Evolutionary conservation across 2,888 invertebrate species (phyloP).

Genomic region (Polylopha cassiicola): DNA sequence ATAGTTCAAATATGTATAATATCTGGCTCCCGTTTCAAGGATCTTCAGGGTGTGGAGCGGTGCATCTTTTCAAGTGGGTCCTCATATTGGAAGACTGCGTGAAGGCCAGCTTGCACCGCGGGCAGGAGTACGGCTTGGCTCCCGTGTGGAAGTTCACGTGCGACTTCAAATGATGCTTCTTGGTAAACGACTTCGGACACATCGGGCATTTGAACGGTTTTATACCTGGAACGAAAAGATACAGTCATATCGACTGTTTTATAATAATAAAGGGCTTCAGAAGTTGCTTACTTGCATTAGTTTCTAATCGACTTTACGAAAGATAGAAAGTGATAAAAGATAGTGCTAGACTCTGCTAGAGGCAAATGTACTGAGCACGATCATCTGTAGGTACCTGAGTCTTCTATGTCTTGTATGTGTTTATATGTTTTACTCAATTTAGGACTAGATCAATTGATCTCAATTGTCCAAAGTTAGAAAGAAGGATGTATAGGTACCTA

Average conservation of each 20-base stretch:
- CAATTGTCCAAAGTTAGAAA: too few relatives aligned
- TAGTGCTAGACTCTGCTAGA: too few relatives aligned
- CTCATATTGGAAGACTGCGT: constrained; percentile 93
- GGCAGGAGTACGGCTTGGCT: constrained; percentile 83
- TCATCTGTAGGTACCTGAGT: too few relatives aligned
- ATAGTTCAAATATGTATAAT: neutral
- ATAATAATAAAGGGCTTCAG: neutral
- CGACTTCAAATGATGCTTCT: constrained; percentile 90
- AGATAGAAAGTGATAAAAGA: too few relatives aligned
- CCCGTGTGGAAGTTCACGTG: constrained; percentile 92
- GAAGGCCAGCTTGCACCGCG: constrained; percentile 83
- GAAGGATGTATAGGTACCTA: too few relatives aligned
- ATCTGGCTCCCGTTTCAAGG: neutral
- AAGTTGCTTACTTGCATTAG: too few relatives aligned
- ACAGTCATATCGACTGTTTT: neutral
- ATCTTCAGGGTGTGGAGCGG: constrained; percentile 30
- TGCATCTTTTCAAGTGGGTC: constrained; percentile 89
- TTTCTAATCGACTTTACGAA: too few relatives aligned
- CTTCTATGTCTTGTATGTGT: too few relatives aligned
- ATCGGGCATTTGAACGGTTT: constrained; percentile 84
- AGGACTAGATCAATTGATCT: too few relatives aligned
- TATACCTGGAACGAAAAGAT: constrained; percentile 76
- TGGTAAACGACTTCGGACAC: constrained; percentile 88
- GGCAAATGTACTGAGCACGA: too few relatives aligned
- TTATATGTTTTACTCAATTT: too few relatives aligned